These are phyloP conservation scores for Trichosurus vulpecula DNA, from an alignment of 2,797 vertebrate genomes.

Conservation along the genomic window DNA sequence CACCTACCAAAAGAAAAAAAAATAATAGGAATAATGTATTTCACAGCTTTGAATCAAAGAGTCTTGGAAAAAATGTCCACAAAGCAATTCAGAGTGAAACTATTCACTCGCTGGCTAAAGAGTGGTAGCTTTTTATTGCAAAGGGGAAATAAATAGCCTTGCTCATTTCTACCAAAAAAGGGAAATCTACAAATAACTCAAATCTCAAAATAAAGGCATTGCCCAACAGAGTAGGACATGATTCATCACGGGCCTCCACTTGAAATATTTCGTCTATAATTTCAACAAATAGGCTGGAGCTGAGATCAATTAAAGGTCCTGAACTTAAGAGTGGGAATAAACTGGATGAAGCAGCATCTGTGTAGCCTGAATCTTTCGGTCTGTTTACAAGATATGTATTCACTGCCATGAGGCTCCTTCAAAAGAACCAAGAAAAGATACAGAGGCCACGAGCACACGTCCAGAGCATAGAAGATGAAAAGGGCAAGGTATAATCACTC, in stretches of 20 bases:
- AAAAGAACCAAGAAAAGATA: not conserved
- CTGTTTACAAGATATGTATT: not conserved
- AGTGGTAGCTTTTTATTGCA: slow-evolving; percentile 81
- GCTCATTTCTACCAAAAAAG: slow-evolving; percentile 82
- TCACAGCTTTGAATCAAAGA: slow-evolving; percentile 83
- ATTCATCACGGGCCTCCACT: slow-evolving; percentile 64
- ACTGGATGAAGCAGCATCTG: not conserved
- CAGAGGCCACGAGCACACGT: not conserved
- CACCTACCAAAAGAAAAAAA: slow-evolving; percentile 68
- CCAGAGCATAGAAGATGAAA: not conserved
- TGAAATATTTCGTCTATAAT: slow-evolving; percentile 47
- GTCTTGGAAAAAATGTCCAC: slow-evolving; percentile 80
- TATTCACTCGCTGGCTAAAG: slow-evolving; percentile 84
- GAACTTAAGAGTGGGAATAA: not conserved
- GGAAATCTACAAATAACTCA: slow-evolving; percentile 74
- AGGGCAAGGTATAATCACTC: not conserved
- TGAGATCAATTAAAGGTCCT: slow-evolving; percentile 35
- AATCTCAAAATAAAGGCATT: slow-evolving; percentile 63
- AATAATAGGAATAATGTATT: slow-evolving; percentile 81
- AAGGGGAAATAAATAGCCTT: slow-evolving; percentile 80
- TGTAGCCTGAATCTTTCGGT: not conserved
- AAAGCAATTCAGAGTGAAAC: slow-evolving; percentile 83
- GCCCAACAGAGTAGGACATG: slow-evolving; percentile 55
- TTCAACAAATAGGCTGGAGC: not conserved
- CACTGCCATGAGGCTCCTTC: not conserved